phyloP scores from a whole-genome alignment of 2,888 invertebrate genomes.

The Podotricha telesiphe region DNA sequence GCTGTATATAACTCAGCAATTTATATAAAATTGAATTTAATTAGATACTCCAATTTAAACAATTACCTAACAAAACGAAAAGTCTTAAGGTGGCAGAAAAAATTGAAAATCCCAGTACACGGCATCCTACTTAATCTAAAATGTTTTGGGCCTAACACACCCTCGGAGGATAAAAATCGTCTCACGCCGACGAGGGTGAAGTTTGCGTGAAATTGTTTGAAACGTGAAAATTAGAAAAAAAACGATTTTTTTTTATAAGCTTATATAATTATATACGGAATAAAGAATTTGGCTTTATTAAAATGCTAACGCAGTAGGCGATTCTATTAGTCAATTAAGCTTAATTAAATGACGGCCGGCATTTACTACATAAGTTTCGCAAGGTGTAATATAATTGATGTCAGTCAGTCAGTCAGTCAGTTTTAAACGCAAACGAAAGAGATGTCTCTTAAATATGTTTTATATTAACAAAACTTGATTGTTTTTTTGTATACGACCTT shows the following conservation, averaged over 20 bases:
- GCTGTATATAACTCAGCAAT: no score
- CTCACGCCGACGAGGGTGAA: constrained; percentile 29
- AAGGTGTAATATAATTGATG: no score
- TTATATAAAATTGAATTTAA: not conserved
- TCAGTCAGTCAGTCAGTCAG: no score
- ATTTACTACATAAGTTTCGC: no score
- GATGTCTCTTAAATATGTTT: no score
- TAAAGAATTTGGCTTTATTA: not conserved
- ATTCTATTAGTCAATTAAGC: no score
- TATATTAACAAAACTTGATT: no score
- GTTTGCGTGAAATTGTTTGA: constrained; percentile 27
- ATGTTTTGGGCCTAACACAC: constrained; percentile 30
- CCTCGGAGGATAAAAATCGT: constrained; percentile 32
- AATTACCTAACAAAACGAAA: constrained; percentile 5
- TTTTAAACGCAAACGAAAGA: no score
- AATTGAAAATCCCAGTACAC: constrained; percentile 30
- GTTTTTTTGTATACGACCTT: no score
- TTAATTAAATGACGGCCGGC: no score
- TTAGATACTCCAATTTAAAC: not conserved
- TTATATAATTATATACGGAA: not conserved
- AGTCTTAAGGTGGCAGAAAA: constrained; percentile 8
- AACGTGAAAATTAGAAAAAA: constrained; percentile 17
- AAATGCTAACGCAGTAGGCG: no score
- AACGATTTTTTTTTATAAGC: not conserved
- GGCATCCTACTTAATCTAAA: constrained; percentile 35